A percentile compares a stretch with the other conserved stretches of the same genome.
Evolutionary conservation across 2,888 invertebrate genomes (phyloP).

Genomic region (Leptopilina myrica): DNA sequence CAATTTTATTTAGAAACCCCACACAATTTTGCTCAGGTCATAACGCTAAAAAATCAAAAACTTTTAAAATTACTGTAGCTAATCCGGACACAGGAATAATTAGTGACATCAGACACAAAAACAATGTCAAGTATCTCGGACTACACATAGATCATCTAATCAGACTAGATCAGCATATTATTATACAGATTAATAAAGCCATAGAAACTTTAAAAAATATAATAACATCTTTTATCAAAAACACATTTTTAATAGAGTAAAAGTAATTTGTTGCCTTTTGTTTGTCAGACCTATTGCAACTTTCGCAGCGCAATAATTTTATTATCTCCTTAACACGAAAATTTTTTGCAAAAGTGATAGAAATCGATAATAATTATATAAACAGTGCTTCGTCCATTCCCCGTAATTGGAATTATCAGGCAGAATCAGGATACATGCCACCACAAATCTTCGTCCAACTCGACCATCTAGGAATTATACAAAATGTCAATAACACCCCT

Average conservation of each 20-base stretch:
- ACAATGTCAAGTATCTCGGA: slow-evolving; percentile 53
- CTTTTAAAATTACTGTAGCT: slow-evolving; percentile 39
- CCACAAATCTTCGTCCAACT: background rate
- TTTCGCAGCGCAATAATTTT: background rate
- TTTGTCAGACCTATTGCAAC: background rate
- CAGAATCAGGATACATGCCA: background rate
- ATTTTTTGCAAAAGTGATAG: background rate
- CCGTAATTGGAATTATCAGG: background rate
- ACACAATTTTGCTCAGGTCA: background rate
- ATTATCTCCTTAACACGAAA: background rate
- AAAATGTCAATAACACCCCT: background rate
- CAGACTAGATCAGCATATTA: slow-evolving; percentile 46
- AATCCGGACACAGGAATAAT: background rate
- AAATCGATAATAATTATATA: background rate
- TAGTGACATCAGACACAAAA: slow-evolving; percentile 41
- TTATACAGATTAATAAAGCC: slow-evolving; percentile 53
- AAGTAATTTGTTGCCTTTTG: slow-evolving; percentile 47
- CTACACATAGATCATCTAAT: slow-evolving; percentile 49
- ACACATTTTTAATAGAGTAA: slow-evolving; percentile 42
- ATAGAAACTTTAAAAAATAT: slow-evolving; percentile 48
- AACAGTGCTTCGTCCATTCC: background rate
- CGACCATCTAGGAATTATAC: background rate
- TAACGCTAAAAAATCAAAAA: background rate
- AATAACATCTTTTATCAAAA: slow-evolving; percentile 47
- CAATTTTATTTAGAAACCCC: slow-evolving; percentile 46